Evolutionary conservation across 2,888 invertebrate genomes (phyloP), one percentile per base, ranked within the genome.

Genomic region (Polietes domitor): DNA sequence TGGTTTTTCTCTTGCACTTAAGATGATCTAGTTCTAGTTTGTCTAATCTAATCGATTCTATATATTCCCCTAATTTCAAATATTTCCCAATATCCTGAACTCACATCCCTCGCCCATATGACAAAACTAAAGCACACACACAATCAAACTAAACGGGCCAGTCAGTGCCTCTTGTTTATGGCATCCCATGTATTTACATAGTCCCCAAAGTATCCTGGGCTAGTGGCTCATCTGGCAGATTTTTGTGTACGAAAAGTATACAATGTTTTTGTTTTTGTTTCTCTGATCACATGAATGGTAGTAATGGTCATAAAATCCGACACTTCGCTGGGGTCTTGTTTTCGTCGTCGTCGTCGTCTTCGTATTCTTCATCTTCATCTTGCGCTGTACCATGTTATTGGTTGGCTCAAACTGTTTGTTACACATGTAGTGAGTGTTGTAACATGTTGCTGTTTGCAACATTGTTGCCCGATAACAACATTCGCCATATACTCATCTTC

Each of bases 271-370:
- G n/a, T n/a, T n/a, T 37, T 28, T 17, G 37, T 15, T 28, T 15
- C 26, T 28, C 37, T n/a, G n/a, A 32, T 19, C 53, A 26, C 70
- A n/a, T 61, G 81, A 61, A 68, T 74, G 21, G 80, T 55, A 53
- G 73, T 74, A 75, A 75, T 78, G 77, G 41, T 80, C 74, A 75
- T 77, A 83, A 80, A 77, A 78, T 75, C 41, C 75, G 72, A 83
- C 75, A 80, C 83, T 83, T 71, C 58, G 77, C 43, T 43, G 19
- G 19, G 43, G 47, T 26, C 43, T 9, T 71, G 9, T 50, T 47
- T 43, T 37, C n/a, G 24, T 58, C 26, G 32, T 32, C 7, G 32
- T 9, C 37, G 2, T 28, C 19, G 19, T 41, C n/a, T n/a, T 9
- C 50, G 9, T 50, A 24, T 43, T 37, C n/a, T 19, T 58, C 26